phyloP scores from a whole-genome alignment of 2,113 vertebrate genomes.

The Spilogale gracilis region DNA sequence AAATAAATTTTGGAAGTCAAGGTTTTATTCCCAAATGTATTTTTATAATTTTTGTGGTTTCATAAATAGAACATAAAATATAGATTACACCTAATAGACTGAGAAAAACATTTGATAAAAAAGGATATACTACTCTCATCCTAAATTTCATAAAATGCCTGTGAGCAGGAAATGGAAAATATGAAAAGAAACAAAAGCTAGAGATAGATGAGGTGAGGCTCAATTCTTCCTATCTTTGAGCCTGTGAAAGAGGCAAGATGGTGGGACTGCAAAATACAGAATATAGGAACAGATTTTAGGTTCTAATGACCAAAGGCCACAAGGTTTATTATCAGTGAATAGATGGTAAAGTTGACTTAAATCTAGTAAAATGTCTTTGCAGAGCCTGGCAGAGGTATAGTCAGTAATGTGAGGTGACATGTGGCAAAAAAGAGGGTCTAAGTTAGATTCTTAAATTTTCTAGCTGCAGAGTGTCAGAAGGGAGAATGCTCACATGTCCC shows the following conservation, averaged over 20 bases:
- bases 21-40: neutral
- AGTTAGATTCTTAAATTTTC: neutral
- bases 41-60: neutral
- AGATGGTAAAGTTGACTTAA: fast-evolving
- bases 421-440: neutral
- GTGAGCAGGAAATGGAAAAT: neutral
- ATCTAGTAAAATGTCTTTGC: neutral
- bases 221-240: neutral
- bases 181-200: neutral
- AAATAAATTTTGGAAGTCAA: neutral
- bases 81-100: neutral
- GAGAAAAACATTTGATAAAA: neutral
- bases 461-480: neutral
- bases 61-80: neutral
- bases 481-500: neutral
- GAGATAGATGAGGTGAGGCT: fast-evolving
- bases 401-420: neutral
- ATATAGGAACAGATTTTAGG: neutral
- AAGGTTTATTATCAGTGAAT: neutral
- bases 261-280: neutral
- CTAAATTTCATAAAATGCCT: neutral
- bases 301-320: neutral
- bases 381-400: neutral
- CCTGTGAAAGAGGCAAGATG: fast-evolving
- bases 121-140: neutral